Conservation (phyloP, 2,797 vertebrate species). For the Iguana delicatissima region DNA sequence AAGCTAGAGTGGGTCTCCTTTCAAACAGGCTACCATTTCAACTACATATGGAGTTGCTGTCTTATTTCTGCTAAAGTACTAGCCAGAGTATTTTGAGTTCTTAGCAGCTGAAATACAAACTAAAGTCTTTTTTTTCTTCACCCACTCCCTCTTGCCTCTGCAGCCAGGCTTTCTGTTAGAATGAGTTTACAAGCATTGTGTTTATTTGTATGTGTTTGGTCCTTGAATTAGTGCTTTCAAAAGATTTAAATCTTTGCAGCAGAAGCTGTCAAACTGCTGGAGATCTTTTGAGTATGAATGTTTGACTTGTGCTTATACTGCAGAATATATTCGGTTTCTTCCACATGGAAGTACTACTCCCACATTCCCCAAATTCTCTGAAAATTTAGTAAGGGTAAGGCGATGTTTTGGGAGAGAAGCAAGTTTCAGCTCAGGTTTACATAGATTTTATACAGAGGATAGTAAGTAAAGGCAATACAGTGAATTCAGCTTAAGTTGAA, state of each 20-base stretch:
- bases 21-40: background rate
- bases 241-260: background rate
- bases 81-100: background rate
- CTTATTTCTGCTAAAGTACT: background rate
- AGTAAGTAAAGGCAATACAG: background rate
- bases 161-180: conserved; percentile 1
- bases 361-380: background rate
- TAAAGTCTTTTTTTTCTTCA: background rate
- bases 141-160: background rate
- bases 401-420: background rate
- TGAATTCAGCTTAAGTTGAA: background rate
- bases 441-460: background rate
- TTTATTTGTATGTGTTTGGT: conserved; percentile 1
- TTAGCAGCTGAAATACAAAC: background rate
- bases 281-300: background rate
- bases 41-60: background rate
- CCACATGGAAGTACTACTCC: background rate
- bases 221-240: background rate
- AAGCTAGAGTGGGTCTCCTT: background rate
- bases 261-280: background rate
- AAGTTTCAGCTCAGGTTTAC: background rate
- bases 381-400: no score
- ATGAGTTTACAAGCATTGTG: conserved; percentile 8
- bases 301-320: background rate
- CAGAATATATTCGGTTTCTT: background rate